Conservation (phyloP, 2,888 invertebrate genomes). For the Masnerella sp. region DNA sequence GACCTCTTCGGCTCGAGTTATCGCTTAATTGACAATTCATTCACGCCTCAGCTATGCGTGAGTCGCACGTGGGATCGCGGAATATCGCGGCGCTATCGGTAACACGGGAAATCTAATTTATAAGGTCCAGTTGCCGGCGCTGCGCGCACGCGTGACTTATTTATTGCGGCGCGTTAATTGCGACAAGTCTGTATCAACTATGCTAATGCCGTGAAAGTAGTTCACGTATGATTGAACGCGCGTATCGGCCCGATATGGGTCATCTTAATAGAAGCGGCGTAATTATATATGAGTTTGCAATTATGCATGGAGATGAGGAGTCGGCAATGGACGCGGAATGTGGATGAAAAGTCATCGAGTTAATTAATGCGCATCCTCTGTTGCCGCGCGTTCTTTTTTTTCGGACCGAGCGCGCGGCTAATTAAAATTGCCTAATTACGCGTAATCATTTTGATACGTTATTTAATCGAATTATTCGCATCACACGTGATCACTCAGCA, state of each 20-base stretch:
- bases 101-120: slow-evolving; percentile 39
- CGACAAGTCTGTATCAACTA: slow-evolving; percentile 43
- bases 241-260: slow-evolving; percentile 48
- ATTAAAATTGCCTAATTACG: no score
- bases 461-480: no score
- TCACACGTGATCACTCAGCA: no score
- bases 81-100: slow-evolving; percentile 28
- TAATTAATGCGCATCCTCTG: background rate
- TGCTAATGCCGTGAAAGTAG: slow-evolving; percentile 51
- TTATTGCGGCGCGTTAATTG: slow-evolving; percentile 38
- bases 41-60: slow-evolving; percentile 28
- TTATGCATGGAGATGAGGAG: slow-evolving; percentile 50
- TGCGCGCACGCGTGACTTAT: slow-evolving; percentile 35
- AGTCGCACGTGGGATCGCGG: slow-evolving; percentile 27
- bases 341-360: slow-evolving; percentile 30
- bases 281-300: slow-evolving; percentile 42
- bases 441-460: no score
- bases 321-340: slow-evolving; percentile 42
- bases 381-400: no score
- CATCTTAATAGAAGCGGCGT: slow-evolving; percentile 32
- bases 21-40: slow-evolving; percentile 47
- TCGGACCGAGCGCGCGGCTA: no score
- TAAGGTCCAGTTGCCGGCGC: slow-evolving; percentile 30
- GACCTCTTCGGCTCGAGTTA: slow-evolving; percentile 38
- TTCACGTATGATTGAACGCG: slow-evolving; percentile 46